Evolutionary conservation across 2,888 invertebrate species (phyloP).

Genomic region (Temnothorax unifasciatus): DNA sequence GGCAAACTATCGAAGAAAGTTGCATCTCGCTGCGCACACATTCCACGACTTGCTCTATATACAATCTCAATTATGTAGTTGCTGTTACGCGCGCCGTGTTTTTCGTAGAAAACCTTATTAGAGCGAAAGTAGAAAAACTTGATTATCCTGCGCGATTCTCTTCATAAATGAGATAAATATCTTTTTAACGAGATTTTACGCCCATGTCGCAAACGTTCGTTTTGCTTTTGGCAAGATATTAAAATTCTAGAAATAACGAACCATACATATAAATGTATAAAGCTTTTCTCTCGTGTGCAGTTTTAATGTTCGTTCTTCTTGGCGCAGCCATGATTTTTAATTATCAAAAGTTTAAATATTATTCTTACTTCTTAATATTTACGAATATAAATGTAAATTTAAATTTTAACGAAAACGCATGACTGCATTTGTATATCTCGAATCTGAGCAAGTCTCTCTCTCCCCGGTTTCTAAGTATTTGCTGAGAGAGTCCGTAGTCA

Average conservation of each 20-base stretch:
- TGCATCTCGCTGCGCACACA: slow-evolving; percentile 41
- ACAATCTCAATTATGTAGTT: slow-evolving; percentile 49
- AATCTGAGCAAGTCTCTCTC: slow-evolving; percentile 26
- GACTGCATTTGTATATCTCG: neutral
- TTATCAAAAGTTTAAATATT: neutral
- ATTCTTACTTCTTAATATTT: neutral
- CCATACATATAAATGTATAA: neutral
- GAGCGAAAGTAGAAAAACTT: slow-evolving; percentile 52
- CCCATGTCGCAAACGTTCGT: neutral
- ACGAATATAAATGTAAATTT: neutral
- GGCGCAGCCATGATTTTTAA: neutral
- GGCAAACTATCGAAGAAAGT: slow-evolving; percentile 48
- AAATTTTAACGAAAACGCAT: slow-evolving; percentile 6
- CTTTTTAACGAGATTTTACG: slow-evolving; percentile 26
- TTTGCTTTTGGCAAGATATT: slow-evolving; percentile 7
- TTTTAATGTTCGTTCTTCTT: neutral
- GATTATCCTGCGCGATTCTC: slow-evolving; percentile 12
- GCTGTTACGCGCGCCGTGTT: slow-evolving; percentile 28
- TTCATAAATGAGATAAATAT: slow-evolving; percentile 9
- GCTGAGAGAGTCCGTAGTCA: slow-evolving; percentile 39
- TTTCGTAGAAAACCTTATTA: slow-evolving; percentile 24
- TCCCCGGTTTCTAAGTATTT: slow-evolving; percentile 40
- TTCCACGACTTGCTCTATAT: slow-evolving; percentile 54
- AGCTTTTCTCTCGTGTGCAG: neutral
- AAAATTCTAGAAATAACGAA: neutral